Base-by-base conservation (phyloP, 1,140 invertebrate species). In the Philaenus spumarius region DNA sequence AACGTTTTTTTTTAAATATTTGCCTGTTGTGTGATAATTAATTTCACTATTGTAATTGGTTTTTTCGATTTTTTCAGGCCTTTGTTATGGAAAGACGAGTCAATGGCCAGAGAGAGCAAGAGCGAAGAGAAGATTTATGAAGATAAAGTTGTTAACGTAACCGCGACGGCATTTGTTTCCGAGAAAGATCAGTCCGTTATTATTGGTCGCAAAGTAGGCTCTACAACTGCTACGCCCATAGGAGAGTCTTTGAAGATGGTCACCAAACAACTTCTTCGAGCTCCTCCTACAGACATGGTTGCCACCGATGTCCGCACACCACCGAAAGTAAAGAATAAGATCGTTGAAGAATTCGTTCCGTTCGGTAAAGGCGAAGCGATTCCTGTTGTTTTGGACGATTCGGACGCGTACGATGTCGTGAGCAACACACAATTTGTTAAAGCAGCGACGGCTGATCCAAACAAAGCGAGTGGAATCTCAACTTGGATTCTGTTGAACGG, bases 401-500 rank as follows among this genome's bases (percentile, higher is more conserved):
- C 52, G 1, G 30, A 64, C 11, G 53, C 60, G 11, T 62, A 63
- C 34, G 61, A 64, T 55, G 63, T 64, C 34, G 52, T 63, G 2
- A 56, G 61, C 4, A 61, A 58, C 23, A 42, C 56, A 11, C 58
- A 51, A 14, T 67, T 60, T 69, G 70, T 78, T 2, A 74, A 78
- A 57, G 68, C 69, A 66, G 75, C 80, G 2, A 78, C 81, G 11
- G 45, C 46, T 26, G 55, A 57, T n/a, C 46, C 55, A 3, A 85
- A 83, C 0, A 76, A 80, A 1, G 77, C 80, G 37, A 80, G 81
- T 64, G 83, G 83, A 5, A 76, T 88, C 55, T 87, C 84, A 1
- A 88, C 85, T 2, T 88, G 86, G 86, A 82, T 87, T 61, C 71
- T 87, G n/a, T 67, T 88, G 20, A 86, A 82, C 67, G 75, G 78